These are phyloP conservation scores for Cryptocephalus primarius DNA, from an alignment of 2,888 invertebrate genomes.

Conservation along the genomic window DNA sequence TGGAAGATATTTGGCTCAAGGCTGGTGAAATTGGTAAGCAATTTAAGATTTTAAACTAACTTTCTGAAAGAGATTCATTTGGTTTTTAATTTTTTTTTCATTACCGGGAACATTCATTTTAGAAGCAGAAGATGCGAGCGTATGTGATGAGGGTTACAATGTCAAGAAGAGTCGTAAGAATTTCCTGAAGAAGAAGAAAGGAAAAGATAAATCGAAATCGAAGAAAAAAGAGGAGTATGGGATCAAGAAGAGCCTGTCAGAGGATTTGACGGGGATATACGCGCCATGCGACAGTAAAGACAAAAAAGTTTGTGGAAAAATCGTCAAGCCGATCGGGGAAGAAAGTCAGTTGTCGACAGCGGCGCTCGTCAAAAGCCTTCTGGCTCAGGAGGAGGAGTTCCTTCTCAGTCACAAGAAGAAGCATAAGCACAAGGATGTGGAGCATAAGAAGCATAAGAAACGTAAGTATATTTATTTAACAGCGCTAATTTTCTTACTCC, in stretches of 20 bases:
- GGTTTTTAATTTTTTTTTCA: no score
- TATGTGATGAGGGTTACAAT: conserved; percentile 45
- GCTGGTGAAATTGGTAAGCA: conserved; percentile 61
- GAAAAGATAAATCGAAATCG: conserved; percentile 4
- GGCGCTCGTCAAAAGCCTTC: conserved; percentile 23
- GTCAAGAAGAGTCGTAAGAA: conserved; percentile 37
- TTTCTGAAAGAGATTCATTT: background rate
- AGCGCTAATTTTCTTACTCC: no score
- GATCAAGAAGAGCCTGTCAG: conserved; percentile 1
- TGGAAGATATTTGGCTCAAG: conserved; percentile 72
- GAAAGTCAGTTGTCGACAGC: conserved; percentile 16
- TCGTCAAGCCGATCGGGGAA: conserved; percentile 25
- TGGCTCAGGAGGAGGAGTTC: conserved; percentile 23
- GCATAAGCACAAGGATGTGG: conserved; percentile 26
- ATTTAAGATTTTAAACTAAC: background rate
- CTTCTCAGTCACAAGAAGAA: conserved; percentile 26
- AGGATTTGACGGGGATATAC: conserved; percentile 21
- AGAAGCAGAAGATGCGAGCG: conserved; percentile 43
- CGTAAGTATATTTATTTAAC: conserved; percentile 13
- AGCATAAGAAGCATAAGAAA: conserved; percentile 31
- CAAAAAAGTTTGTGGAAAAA: conserved; percentile 32
- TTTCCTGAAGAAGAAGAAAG: conserved; percentile 21
- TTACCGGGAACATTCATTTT: no score
- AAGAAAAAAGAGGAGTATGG: conserved; percentile 10
- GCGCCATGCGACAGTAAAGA: conserved; percentile 22